These are phyloP conservation scores for Cryptocephalus moraei DNA, from an alignment of 2,888 invertebrate genomes.

Conservation along the genomic window DNA sequence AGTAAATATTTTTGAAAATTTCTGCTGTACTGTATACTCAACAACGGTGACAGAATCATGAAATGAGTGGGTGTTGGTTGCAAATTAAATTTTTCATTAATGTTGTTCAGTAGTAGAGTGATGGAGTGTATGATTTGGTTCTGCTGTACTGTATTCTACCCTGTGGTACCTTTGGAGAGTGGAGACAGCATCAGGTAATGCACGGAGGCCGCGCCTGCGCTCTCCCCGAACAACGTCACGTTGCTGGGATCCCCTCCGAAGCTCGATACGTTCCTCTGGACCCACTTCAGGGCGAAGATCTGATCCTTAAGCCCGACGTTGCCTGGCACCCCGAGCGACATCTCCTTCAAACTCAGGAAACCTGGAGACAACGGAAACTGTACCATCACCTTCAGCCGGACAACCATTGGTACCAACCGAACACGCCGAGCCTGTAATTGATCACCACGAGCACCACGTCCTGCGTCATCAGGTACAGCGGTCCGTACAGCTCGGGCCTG, in stretches of 20 bases:
- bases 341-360: constrained; percentile 41
- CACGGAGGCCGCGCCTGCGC: constrained; percentile 41
- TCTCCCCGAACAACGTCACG: constrained; percentile 45
- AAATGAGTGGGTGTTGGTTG: too few species aligned
- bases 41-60: too few species aligned
- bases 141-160: too few species aligned
- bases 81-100: too few species aligned
- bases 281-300: constrained; percentile 42
- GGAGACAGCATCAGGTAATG: constrained; percentile 42
- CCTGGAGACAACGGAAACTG: constrained; percentile 27
- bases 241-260: constrained; percentile 44
- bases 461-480: constrained; percentile 31
- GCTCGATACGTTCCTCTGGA: constrained; percentile 38
- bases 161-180: constrained; percentile 34
- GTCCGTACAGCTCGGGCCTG: constrained; percentile 25
- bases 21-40: too few species aligned
- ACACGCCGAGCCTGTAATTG: constrained; percentile 32
- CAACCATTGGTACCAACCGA: constrained; percentile 22
- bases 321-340: constrained; percentile 40
- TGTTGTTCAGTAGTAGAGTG: too few species aligned
- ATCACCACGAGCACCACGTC: constrained; percentile 31
- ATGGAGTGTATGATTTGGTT: too few species aligned
- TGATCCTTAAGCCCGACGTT: constrained; percentile 46
- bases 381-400: background rate
- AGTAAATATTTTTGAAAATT: too few species aligned